These are phyloP conservation scores for Gadopsis marmoratus DNA, from an alignment of 2,797 vertebrate species.

Conservation along the genomic window DNA sequence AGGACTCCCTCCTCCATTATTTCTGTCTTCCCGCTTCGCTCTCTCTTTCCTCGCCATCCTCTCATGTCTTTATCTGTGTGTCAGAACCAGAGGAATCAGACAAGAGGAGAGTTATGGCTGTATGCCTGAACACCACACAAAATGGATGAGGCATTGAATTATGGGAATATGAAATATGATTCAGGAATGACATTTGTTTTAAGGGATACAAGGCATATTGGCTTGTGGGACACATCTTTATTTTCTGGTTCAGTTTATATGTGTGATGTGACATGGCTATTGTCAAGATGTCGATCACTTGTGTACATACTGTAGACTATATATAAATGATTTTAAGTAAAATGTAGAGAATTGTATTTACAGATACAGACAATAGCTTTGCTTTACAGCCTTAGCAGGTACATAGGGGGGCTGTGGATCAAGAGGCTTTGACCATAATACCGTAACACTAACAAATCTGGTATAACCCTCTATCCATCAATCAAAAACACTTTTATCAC, in stretches of 20 bases:
- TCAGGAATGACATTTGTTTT: slow-evolving; percentile 13
- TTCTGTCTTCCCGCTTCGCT: slow-evolving; percentile 38
- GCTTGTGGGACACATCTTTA: not conserved
- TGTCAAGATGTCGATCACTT: not conserved
- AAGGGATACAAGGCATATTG: not conserved
- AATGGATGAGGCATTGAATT: slow-evolving; percentile 16
- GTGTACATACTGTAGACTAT: not conserved
- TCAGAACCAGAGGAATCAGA: slow-evolving; percentile 40
- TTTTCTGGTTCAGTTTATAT: not conserved
- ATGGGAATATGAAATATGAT: slow-evolving; percentile 10
- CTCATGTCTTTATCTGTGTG: slow-evolving; percentile 40
- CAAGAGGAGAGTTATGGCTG: slow-evolving; percentile 21
- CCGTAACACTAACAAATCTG: not conserved
- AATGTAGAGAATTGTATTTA: too few relatives aligned
- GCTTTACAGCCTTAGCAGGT: not conserved
- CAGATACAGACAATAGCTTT: not conserved
- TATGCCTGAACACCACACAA: slow-evolving; percentile 7
- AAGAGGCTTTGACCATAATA: not conserved
- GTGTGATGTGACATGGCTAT: not conserved
- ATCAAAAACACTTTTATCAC: slow-evolving; percentile 6
- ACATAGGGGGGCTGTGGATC: not conserved
- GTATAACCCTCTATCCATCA: not conserved
- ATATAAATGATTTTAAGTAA: not conserved
- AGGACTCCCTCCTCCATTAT: slow-evolving; percentile 41
- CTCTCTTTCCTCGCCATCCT: slow-evolving; percentile 21